These are phyloP conservation scores for Metopolophium dirhodum DNA, from an alignment of 1,140 invertebrate species.

Conservation along the genomic window DNA sequence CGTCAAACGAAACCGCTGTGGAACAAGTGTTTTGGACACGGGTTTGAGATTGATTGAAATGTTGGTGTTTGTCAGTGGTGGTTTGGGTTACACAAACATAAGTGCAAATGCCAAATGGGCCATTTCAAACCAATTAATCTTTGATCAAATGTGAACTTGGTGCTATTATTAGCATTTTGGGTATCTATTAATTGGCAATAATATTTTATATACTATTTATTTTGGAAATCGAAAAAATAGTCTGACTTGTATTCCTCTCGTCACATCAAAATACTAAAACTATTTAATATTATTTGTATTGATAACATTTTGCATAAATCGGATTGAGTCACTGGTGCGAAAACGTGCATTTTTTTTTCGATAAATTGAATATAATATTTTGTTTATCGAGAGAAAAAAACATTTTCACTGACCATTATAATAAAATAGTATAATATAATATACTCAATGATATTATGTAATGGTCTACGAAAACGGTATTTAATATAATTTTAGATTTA, in stretches of 20 bases:
- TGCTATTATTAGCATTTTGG: background rate
- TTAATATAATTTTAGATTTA: background rate
- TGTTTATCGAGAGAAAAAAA: no score
- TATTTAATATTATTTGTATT: background rate
- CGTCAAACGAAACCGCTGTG: background rate
- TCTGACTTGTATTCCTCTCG: background rate
- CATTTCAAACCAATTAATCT: background rate
- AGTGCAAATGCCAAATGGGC: background rate
- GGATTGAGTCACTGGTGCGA: background rate
- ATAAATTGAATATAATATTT: no score
- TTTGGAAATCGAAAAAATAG: background rate
- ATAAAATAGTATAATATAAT: no score
- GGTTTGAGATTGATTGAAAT: background rate
- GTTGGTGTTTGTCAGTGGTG: background rate
- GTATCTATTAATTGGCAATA: background rate
- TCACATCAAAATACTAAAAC: background rate
- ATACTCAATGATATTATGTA: no score
- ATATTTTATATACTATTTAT: background rate
- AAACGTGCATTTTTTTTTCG: background rate
- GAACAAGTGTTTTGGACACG: background rate
- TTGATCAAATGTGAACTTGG: background rate
- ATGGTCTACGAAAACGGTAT: background rate
- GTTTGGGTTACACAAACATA: background rate
- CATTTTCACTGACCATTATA: no score
- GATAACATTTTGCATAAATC: background rate